phyloP scores from a whole-genome alignment of 2,888 invertebrate genomes.

The Drosophila macrospina region DNA sequence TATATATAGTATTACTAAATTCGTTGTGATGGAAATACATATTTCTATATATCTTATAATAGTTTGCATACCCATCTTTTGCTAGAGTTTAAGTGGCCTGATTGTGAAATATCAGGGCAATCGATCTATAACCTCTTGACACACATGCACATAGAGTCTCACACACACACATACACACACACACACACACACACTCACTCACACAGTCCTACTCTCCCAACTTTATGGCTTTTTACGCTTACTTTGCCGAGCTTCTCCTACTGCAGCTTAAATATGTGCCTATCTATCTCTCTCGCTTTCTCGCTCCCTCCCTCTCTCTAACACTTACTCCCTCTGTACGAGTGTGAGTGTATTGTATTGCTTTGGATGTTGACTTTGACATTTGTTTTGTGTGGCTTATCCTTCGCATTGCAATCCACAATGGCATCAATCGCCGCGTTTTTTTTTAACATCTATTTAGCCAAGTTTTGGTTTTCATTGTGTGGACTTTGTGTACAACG shows the following conservation, averaged over 20 bases:
- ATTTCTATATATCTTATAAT: not conserved
- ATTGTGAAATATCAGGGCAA: conserved; percentile 58
- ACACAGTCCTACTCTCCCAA: conserved; percentile 4
- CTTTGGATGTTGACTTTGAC: conserved; percentile 77
- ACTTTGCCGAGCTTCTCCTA: conserved; percentile 53
- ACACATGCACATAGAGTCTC: conserved; percentile 29
- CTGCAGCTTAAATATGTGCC: conserved; percentile 52
- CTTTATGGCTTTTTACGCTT: conserved; percentile 44
- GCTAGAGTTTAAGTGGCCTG: conserved; percentile 44
- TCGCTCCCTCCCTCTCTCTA: not conserved
- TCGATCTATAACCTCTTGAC: conserved; percentile 64
- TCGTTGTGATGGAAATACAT: no score
- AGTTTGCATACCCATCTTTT: conserved; percentile 15
- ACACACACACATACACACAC: conserved; percentile 20
- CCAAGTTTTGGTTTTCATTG: conserved; percentile 76
- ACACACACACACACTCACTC: conserved; percentile 9
- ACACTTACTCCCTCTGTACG: conserved; percentile 1
- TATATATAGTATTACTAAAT: no score
- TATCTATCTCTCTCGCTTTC: conserved; percentile 17
- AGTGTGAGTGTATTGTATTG: conserved; percentile 40
- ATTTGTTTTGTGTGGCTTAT: conserved; percentile 79
- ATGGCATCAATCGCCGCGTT: conserved; percentile 69
- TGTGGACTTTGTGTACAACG: conserved; percentile 60
- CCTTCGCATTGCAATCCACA: conserved; percentile 66
- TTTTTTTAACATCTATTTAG: conserved; percentile 72